Evolutionary conservation across 2,113 vertebrate species (phyloP), one percentile per base, ranked within the genome.

Genomic region (Bos indicus): DNA sequence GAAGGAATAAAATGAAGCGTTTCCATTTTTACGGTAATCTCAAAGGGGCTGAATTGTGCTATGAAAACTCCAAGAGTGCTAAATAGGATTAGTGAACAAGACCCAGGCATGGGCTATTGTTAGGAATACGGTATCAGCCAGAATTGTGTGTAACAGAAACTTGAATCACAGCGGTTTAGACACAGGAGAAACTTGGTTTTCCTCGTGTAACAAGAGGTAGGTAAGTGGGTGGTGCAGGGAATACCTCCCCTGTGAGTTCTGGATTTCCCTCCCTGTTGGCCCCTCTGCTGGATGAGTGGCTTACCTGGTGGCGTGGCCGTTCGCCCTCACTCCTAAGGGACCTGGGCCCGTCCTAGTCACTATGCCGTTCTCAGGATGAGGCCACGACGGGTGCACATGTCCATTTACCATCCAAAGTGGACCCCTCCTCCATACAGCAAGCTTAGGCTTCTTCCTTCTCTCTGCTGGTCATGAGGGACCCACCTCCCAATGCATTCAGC

Each of bases 181-280:
- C 12, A 5, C 33, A 3, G 16, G n/a, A 43, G 52, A 56, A 40
- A 54, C 48, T 84, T 21, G 19, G 26, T 89, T 77, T 96, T 12
- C 14, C 48, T 74, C 12, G 1, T 14, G 26, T n/a, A 30, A 36
- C 17, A 23, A 15, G 83, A 89, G 51, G 51, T 5, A 2, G 62
- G 36, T 15, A 4, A 26, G 43, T 9, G 25, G 25, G 13, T 23
- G 51, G 48, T 2, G 2, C 8, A 0, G 17, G 36, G 78, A 26
- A 30, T 14, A 8, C 30, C 30, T n/a, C 40, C 0, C 0, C 51
- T 23, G 11, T 19, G 14, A 46, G 1, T 48, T 33, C 59, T 48
- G 26, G 48, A 5, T 12, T 46, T 62, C 28, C 67, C 30, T 92
- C 40, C 26, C 14, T 4, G 2, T 51, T 3, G 3, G 16, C 3